phyloP scores from a whole-genome alignment of 2,888 invertebrate genomes.

The Standfussiana lucernea region DNA sequence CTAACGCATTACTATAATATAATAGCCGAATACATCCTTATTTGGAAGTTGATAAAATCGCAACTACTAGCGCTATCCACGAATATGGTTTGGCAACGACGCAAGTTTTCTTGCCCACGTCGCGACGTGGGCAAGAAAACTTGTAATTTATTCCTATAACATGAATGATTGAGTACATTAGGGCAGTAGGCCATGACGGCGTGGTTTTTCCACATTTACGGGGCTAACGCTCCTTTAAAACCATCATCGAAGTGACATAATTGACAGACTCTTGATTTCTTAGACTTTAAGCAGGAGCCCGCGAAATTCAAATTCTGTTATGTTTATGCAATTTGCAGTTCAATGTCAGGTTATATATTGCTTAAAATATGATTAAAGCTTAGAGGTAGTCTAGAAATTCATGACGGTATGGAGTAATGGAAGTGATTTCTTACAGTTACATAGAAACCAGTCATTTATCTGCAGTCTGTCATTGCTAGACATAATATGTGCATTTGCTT shows the following conservation, averaged over 20 bases:
- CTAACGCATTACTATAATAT: background rate
- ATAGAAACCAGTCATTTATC: background rate
- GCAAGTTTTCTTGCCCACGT: no score
- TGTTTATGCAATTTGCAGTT: no score
- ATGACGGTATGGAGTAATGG: background rate
- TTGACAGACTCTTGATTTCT: background rate
- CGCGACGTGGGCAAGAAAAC: background rate
- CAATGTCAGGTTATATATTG: no score
- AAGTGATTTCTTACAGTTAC: background rate
- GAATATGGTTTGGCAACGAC: background rate
- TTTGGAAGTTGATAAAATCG: background rate
- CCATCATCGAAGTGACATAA: background rate
- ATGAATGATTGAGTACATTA: slow-evolving; percentile 1
- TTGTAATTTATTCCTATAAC: background rate
- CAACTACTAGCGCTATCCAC: background rate
- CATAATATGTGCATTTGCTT: background rate
- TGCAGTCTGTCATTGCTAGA: background rate
- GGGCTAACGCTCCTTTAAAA: background rate
- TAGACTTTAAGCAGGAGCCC: no score
- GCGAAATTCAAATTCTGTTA: no score
- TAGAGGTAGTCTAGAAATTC: background rate
- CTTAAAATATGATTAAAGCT: no score
- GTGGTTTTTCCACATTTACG: background rate
- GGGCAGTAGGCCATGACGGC: background rate
- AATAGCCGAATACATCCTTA: background rate